Conservation (phyloP, 1,140 invertebrate genomes). For the Orius insidiosus region DNA sequence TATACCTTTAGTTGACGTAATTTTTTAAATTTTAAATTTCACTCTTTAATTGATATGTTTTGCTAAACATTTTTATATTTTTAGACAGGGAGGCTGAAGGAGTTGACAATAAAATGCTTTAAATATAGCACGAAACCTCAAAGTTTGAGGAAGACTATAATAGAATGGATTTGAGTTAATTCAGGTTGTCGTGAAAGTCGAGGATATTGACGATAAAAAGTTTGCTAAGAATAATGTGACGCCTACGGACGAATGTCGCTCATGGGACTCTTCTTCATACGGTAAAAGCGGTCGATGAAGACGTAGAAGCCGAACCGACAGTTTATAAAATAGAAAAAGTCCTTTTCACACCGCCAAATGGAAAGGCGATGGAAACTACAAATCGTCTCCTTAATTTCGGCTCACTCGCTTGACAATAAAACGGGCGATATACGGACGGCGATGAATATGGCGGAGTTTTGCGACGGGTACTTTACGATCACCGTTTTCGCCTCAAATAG, state of each 20-base stretch:
- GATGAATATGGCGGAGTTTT: conserved; percentile 45
- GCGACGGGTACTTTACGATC: conserved; percentile 50
- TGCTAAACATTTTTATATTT: no score
- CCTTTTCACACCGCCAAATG: conserved; percentile 34
- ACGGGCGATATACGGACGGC: conserved; percentile 52
- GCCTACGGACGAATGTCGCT: conserved; percentile 57
- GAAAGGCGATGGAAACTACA: conserved; percentile 20
- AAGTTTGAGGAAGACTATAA: no score
- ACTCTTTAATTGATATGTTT: no score
- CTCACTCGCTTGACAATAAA: conserved; percentile 38
- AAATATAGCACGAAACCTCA: no score
- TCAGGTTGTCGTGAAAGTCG: no score
- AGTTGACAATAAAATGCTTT: no score
- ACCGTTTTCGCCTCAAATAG: conserved; percentile 47
- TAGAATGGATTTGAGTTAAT: no score
- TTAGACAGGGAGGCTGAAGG: no score
- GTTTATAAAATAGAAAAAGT: conserved; percentile 43
- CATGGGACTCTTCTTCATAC: conserved; percentile 50
- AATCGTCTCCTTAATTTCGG: conserved; percentile 25
- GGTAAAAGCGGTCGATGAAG: conserved; percentile 45
- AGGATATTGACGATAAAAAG: no score
- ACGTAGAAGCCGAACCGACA: conserved; percentile 44
- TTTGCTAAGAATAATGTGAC: no score
- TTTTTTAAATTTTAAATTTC: no score
- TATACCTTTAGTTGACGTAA: no score